phyloP scores from a whole-genome alignment of 1,140 invertebrate genomes.

The Drosophila kurseongensis region DNA sequence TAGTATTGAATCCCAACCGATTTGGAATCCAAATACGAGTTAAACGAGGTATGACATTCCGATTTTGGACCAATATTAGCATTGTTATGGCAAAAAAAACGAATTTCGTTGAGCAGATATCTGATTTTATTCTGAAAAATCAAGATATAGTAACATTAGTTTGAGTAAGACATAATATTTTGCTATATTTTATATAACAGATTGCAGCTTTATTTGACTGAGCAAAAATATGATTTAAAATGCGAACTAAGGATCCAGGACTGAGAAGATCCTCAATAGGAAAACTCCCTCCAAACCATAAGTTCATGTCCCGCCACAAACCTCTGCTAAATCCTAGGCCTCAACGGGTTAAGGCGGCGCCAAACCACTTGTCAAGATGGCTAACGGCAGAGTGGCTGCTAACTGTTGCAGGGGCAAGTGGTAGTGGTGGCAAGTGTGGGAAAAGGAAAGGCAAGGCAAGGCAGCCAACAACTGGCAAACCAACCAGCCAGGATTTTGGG shows the following conservation, averaged over 20 bases:
- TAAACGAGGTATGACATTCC: too few species aligned
- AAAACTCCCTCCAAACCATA: conserved; percentile 5
- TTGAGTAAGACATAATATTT: too few species aligned
- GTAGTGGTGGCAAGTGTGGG: conserved; percentile 1
- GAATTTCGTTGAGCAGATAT: too few species aligned
- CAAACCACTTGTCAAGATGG: conserved; percentile 81
- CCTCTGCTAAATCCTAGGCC: conserved; percentile 10
- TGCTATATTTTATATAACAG: too few species aligned
- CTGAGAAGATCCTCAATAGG: background rate
- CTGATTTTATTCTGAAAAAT: too few species aligned
- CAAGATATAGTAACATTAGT: too few species aligned
- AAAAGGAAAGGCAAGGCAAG: conserved; percentile 17
- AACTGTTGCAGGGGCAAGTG: conserved; percentile 35
- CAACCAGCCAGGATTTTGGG: conserved; percentile 71
- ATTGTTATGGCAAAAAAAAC: too few species aligned
- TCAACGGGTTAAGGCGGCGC: conserved; percentile 62
- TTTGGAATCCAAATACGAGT: too few species aligned
- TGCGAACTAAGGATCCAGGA: background rate
- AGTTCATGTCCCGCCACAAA: conserved; percentile 6
- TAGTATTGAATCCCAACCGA: too few species aligned
- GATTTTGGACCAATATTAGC: too few species aligned
- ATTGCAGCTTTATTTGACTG: too few species aligned
- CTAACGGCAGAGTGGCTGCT: conserved; percentile 67
- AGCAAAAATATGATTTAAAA: background rate
- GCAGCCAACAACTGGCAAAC: conserved; percentile 45